Evolutionary conservation across 2,888 invertebrate genomes (phyloP).

Genomic region (Phania funesta): DNA sequence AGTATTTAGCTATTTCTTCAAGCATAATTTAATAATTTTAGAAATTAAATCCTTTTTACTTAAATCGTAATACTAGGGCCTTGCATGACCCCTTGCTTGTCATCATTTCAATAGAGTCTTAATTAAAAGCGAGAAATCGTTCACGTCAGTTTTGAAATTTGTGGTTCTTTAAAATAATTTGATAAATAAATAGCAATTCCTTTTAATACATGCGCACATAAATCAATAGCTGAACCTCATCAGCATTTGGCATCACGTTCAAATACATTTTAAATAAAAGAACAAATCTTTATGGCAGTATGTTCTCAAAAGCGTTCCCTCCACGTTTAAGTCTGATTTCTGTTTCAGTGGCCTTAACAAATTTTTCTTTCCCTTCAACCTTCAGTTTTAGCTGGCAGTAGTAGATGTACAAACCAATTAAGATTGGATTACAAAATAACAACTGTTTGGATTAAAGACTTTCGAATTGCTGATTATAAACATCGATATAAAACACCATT

Average conservation of each 20-base stretch:
- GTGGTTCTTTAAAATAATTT: conserved; percentile 47
- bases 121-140: neutral
- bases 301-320: neutral
- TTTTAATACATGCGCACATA: conserved; percentile 58
- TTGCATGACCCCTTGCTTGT: neutral
- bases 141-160: neutral
- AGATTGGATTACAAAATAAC: conserved; percentile 63
- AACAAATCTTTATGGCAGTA: conserved; percentile 48
- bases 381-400: neutral
- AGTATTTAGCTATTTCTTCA: no score
- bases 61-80: neutral
- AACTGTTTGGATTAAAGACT: conserved; percentile 57
- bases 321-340: neutral
- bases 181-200: conserved; percentile 67
- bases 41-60: neutral
- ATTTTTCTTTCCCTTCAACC: neutral
- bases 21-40: no score
- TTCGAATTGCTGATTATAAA: conserved; percentile 47
- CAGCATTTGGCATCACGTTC: conserved; percentile 44
- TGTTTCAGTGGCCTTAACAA: conserved; percentile 32
- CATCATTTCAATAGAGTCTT: neutral
- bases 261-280: conserved; percentile 61
- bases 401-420: conserved; percentile 59
- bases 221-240: conserved; percentile 63
- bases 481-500: neutral